Conservation (phyloP, 2,113 vertebrate species). For the Solenodon paradoxus region DNA sequence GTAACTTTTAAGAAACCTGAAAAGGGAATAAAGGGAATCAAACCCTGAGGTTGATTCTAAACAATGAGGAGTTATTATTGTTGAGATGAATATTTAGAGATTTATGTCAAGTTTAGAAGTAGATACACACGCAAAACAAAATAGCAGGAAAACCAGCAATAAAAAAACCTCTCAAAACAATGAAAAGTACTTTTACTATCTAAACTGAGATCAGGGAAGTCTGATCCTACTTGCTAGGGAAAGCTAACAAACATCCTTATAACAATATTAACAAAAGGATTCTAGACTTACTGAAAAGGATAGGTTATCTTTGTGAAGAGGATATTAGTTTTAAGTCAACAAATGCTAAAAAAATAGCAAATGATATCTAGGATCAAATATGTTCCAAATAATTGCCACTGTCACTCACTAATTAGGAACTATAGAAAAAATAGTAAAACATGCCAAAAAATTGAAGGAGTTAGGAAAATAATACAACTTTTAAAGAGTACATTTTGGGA, state of each 20-base stretch:
- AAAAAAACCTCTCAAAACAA: neutral
- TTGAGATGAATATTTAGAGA: conserved; percentile 12
- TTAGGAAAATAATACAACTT: neutral
- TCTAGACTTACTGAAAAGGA: neutral
- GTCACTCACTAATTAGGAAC: neutral
- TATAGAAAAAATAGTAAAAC: neutral
- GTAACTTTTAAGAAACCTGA: conserved; percentile 2
- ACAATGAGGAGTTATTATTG: neutral
- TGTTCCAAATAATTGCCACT: neutral
- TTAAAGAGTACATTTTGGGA: neutral
- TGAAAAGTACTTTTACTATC: conserved; percentile 32
- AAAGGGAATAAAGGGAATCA: conserved; percentile 16
- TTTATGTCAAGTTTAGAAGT: neutral
- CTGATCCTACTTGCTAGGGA: neutral
- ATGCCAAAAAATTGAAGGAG: neutral
- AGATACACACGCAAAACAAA: neutral
- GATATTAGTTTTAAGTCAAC: neutral
- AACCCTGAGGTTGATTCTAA: neutral
- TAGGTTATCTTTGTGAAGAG: conserved; percentile 34
- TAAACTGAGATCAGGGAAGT: conserved; percentile 25
- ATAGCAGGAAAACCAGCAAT: conserved; percentile 6
- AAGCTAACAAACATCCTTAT: conserved; percentile 18
- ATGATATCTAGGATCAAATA: neutral
- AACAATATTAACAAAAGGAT: conserved; percentile 14
- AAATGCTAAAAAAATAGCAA: neutral